phyloP scores from a whole-genome alignment of 53 echinoderm and acorn worm genomes.

The Paracentrotus lividus region DNA sequence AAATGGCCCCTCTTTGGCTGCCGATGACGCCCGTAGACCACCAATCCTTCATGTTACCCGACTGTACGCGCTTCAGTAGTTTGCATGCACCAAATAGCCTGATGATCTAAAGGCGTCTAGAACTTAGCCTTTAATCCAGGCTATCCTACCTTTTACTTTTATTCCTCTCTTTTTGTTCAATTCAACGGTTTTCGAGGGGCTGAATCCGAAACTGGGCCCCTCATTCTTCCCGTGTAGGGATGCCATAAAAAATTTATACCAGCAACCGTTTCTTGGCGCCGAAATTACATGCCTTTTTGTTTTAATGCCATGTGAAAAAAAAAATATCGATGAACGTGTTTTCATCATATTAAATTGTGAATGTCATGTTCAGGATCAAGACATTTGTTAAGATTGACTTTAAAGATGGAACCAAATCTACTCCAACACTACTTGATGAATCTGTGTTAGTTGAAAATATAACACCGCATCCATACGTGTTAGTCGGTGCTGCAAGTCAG shows the following conservation, averaged over 20 bases:
- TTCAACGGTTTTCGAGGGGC: not conserved
- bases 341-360: not conserved
- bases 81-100: slow-evolving; percentile 62
- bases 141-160: slow-evolving; percentile 40
- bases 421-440: slow-evolving; percentile 33
- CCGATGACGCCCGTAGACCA: slow-evolving; percentile 58
- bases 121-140: slow-evolving; percentile 64
- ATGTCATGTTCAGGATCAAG: not conserved
- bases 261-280: slow-evolving; percentile 24
- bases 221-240: slow-evolving; percentile 24
- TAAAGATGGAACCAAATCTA: slow-evolving; percentile 12
- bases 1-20: slow-evolving; percentile 44
- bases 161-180: not conserved
- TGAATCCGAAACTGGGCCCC: slow-evolving; percentile 22
- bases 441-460: slow-evolving; percentile 31
- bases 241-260: not conserved
- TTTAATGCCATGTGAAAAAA: not conserved
- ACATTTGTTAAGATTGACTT: not conserved
- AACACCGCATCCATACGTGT: slow-evolving; percentile 45
- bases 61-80: slow-evolving; percentile 67
- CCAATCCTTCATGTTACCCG: slow-evolving; percentile 72
- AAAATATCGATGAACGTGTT: not conserved
- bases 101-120: slow-evolving; percentile 69
- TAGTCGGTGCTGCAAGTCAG: slow-evolving; percentile 61
- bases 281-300: not conserved